Evolutionary conservation across 2,113 vertebrate species (phyloP).

Genomic region (Isurus oxyrinchus): DNA sequence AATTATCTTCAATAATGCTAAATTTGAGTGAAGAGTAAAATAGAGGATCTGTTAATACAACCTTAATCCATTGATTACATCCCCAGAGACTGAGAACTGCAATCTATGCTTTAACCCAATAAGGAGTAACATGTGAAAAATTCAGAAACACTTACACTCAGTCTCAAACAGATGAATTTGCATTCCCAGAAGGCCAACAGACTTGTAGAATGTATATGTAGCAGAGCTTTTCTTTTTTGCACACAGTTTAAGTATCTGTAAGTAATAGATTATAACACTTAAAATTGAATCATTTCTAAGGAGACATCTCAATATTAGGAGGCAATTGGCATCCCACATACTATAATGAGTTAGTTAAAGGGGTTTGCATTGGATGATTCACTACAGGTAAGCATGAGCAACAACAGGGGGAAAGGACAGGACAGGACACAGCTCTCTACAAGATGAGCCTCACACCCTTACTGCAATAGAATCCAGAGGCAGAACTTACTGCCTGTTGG

Average conservation of each 20-base stretch:
- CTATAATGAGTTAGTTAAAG: not conserved
- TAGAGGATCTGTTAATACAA: not conserved
- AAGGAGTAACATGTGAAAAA: not conserved
- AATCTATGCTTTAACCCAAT: not conserved
- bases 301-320: not conserved
- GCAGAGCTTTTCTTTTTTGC: constrained; percentile 95
- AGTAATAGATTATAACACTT: constrained; percentile 38
- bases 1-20: not conserved
- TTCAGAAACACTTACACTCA: constrained; percentile 73
- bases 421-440: not conserved
- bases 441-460: not conserved
- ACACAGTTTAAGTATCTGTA: constrained; percentile 90
- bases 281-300: not conserved
- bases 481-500: too few relatives aligned
- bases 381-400: not conserved
- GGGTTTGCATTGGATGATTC: not conserved
- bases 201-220: constrained; percentile 95
- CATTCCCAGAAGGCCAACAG: constrained; percentile 86
- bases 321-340: not conserved
- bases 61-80: not conserved
- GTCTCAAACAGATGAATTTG: constrained; percentile 97
- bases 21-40: not conserved
- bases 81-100: not conserved
- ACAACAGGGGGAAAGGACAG: not conserved
- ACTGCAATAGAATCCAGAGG: not conserved